Base-by-base conservation (phyloP, 2,113 vertebrate species). In the Daphoenositta chrysoptera region DNA sequence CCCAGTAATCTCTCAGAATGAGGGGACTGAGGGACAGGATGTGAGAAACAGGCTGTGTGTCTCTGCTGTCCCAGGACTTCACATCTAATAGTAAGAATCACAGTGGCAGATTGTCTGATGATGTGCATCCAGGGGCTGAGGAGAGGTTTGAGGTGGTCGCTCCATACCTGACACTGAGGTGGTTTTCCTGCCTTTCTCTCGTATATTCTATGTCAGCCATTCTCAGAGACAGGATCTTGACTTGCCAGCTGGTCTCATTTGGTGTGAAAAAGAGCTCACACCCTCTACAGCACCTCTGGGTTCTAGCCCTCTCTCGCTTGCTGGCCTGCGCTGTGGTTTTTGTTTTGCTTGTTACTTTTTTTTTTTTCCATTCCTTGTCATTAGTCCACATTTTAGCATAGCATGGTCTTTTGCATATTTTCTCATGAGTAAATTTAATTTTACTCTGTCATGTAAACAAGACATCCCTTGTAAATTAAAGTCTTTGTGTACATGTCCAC, bases 201-300 rank as follows among this genome's bases (percentile, higher is more conserved):
- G 1, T 39, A 13, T 50, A 10, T 75, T 92, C 63, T 65, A 8
- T 57, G 10, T 27, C 31, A 78, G 17, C 39, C 17, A 11, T 68
- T 33, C 45, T 89, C 44, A 51, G 65, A 66, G 64, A 35, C 35
- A 68, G 60, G 19, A n/a, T 63, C 83, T 81, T 84, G 22, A 33
- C 56, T 71, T 83, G 26, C 51, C 66, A 65, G 31, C 42, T 84
- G 60, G 37, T 78, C 60, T 51, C 35, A 58, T 71, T 64, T 82
- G 44, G 39, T 78, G 44, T 94, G 86, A 84, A 87, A 94, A 78
- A 84, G 80, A 92, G n/a, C 24, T 94, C 22, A n/a, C n/a, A n/a
- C 30, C 23, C 54, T 50, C 51, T 64, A 16, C 23, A 50, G 42
- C 50, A 50, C 33, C 79, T 77, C 63, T 90, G 63, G 33, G 83